Base-by-base conservation (phyloP, 2,888 invertebrate genomes). In the Calameuta idolon region DNA sequence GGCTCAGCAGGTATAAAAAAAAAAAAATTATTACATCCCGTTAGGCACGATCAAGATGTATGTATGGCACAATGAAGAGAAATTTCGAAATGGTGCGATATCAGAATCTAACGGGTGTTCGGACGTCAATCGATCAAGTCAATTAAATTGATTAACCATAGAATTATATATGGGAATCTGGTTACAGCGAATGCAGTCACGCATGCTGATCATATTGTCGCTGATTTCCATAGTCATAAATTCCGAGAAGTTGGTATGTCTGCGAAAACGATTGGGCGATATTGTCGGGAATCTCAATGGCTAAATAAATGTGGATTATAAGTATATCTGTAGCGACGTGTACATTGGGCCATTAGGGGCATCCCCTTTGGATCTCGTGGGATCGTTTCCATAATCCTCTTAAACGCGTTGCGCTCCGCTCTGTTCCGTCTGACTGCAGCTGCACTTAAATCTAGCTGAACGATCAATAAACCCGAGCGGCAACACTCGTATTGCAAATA, bases 351-450 rank as follows among this genome's bases (percentile, higher is more conserved):
- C 81, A 69, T 79, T 75, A 69, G 69, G 75, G 73, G 71, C 69
- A 79, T 75, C 69, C 78, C 73, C 74, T 73, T 69, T 34, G 69
- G 76, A 73, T 73, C 77, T 74, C 71, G 76, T 74, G 73, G 76
- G 75, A 73, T 79, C 73, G 79, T 82, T 82, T 79, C 78, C 81
- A 80, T 83, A 82, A 83, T 82, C 83, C 82, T 81, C 83, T 82
- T 83, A 81, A 83, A 83, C 75, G 81, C 40, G 40, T 76, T 69
- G 74, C 69, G 37, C 73, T 73, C 34, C 80, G 35, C 74, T 75
- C 75, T 78, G 40, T 75, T 74, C 76, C 73, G 55, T 55, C 55
- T 75, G 73, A 75, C 74, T 74, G 79, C 81, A 80, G 82, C 81
- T 82, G 83, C 79, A 82, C 81, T 81, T 76, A 79, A 77, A 80